Evolutionary conservation across 2,113 vertebrate species (phyloP), one percentile per base, ranked within the genome.

Genomic region (Saiga tatarica): DNA sequence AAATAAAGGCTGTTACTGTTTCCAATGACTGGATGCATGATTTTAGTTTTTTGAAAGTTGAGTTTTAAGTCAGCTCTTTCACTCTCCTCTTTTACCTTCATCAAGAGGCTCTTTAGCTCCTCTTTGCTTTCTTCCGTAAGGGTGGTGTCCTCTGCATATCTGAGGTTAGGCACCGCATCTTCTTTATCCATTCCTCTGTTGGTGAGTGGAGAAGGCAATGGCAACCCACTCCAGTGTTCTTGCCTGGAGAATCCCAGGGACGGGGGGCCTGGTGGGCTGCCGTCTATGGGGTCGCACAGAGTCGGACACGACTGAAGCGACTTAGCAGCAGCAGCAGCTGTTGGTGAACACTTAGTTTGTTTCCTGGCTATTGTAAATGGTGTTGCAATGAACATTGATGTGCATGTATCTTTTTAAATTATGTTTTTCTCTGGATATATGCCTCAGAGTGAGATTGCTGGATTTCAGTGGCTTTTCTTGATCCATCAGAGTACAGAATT

Each of bases 81-180:
- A 39, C 67, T 39, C 19, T 71, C 67, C n/a, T 11, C 67, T 71
- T 71, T 71, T 19, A 39, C 67, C n/a, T 39, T 71, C 19, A 6
- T 71, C n/a, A 23, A 71, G n/a, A 71, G n/a, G n/a, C 67, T 71
- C 19, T 71, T 39, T 71, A 71, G 19, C 11, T 23, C 19, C 21
- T 71, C 19, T 67, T n/a, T 17, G 10, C 67, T 71, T 71, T 39
- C 19, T 71, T 0, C 67, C n/a, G 0, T 71, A 23, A 39, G 33
- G 67, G 67, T 39, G 67, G n/a, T 39, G 67, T 71, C 67, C 21
- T 71, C 67, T 71, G n/a, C 67, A 39, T 4, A 1, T 71, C n/a
- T 71, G 19, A 71, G 10, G n/a, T 23, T 71, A 12, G 11, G 67
- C 11, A 71, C n/a, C 0, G 0, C 0, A 12, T 13, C 19, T 71